Evolutionary conservation across 2,797 vertebrate species (phyloP).

Genomic region (Clarias pachynema): DNA sequence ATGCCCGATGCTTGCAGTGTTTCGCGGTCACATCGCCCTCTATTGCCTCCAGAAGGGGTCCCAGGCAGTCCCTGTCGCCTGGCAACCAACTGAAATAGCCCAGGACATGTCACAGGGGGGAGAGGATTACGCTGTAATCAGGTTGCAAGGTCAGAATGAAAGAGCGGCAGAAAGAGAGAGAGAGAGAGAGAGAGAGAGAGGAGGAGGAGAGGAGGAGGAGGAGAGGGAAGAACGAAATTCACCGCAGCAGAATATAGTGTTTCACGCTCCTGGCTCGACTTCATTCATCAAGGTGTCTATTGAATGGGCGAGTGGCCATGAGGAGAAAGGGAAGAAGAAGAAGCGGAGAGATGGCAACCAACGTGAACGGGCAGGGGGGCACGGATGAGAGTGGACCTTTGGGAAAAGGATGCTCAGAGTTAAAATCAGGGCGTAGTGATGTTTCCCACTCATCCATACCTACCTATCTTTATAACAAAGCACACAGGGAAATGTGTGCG

Average conservation of each 20-base stretch:
- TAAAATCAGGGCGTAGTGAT: conserved; percentile 41
- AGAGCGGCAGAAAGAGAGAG: conserved; percentile 31
- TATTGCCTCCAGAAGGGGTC: conserved; percentile 63
- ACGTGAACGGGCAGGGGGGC: conserved; percentile 27
- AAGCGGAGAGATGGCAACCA: conserved; percentile 34
- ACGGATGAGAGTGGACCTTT: conserved; percentile 38
- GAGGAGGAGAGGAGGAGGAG: background rate
- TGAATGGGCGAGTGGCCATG: conserved; percentile 56
- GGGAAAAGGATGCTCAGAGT: conserved; percentile 45
- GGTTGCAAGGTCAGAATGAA: conserved; percentile 58
- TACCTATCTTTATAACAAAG: conserved; percentile 25
- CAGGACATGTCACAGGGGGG: conserved; percentile 61
- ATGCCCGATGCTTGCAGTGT: conserved; percentile 27
- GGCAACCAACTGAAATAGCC: conserved; percentile 72
- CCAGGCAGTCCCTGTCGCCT: conserved; percentile 69
- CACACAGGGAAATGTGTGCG: background rate
- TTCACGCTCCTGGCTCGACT: conserved; percentile 56
- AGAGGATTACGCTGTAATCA: conserved; percentile 59
- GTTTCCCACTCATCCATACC: conserved; percentile 26
- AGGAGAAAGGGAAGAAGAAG: conserved; percentile 42
- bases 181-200: background rate
- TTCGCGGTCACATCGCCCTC: conserved; percentile 45
- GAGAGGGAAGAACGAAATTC: conserved; percentile 41
- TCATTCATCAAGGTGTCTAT: conserved; percentile 60
- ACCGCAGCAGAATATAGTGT: conserved; percentile 57